Percentiles rank a stretch among this genome's conserved stretches.
Conservation (phyloP, 2,888 invertebrate genomes). For the Thysanoteuthis rhombus region DNA sequence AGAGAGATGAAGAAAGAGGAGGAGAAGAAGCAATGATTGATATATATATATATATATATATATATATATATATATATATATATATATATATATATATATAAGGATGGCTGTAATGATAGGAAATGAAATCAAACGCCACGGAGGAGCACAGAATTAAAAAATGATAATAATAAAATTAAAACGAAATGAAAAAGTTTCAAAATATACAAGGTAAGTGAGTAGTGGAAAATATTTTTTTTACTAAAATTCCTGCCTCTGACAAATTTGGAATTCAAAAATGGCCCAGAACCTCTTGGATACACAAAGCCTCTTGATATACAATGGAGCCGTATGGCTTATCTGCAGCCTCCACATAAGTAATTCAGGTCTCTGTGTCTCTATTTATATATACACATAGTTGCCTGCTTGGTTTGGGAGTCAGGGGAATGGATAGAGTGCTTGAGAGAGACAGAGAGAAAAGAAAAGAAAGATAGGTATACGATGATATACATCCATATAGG, state of each 20-base stretch:
- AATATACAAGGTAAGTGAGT: background rate
- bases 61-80: too few relatives aligned
- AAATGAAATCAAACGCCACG: background rate
- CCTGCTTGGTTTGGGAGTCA: background rate
- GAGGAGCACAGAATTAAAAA: background rate
- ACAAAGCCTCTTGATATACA: constrained; percentile 12
- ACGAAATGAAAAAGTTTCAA: background rate
- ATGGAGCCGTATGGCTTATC: background rate
- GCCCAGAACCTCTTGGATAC: background rate
- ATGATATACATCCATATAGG: background rate
- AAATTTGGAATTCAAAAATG: constrained; percentile 12
- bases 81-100: too few relatives aligned
- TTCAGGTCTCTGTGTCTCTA: background rate
- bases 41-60: too few relatives aligned
- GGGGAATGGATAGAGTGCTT: background rate
- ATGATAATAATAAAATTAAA: background rate
- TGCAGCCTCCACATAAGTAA: background rate
- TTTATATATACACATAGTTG: background rate
- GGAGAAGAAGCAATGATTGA: background rate
- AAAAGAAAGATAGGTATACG: background rate
- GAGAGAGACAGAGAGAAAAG: background rate
- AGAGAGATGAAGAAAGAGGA: background rate
- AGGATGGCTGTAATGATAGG: background rate
- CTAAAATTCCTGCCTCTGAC: background rate
- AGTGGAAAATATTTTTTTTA: background rate